Evolutionary conservation across 2,113 vertebrate species (phyloP), one percentile per base, ranked within the genome.

Genomic region (Phalacrocorax aristotelis): DNA sequence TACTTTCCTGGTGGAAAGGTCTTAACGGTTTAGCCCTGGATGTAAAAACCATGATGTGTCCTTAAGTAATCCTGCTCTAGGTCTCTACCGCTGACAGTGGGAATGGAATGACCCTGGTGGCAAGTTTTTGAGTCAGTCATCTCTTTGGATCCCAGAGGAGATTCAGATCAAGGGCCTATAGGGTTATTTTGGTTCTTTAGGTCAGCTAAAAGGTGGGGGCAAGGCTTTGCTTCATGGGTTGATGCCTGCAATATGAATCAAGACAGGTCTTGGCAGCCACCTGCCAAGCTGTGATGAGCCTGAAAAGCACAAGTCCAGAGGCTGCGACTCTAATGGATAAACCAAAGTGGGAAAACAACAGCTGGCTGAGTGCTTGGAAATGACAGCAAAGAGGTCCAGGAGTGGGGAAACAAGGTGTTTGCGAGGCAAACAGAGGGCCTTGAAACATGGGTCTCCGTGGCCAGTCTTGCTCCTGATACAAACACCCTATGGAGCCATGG

Each of bases 381-480:
- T 0, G 18, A 78, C 55, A 90, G 38, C 44, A 44, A 40, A 77
- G 57, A 83, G 49, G 30, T 54, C 10, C 22, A 6, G 76, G 12
- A 54, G 13, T 9, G 70, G 32, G 38, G 34, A 75, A 66, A 46
- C 21, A 46, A n/a, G 46, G 12, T 70, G 25, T 65, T 69, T 69
- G 10, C 5, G 7, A 52, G 60, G 16, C 38, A 79, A 42, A 71
- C 1, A 1, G 48, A 68, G 51, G 61, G 19, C 34, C 66, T 61
- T 44, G 42, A 69, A 60, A 49, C 1, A 1, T 16, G 21, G 1
- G 0, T 87, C 42, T 60, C 61, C 0, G 0, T 49, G 27, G 34
- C 78, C 6, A 0, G 17, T 26, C 62, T 75, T 1, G 0, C 51
- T 89, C 30, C 48, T 26, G 9, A 19, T n/a, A 11, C 20, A 46